Conservation (phyloP, 2,797 vertebrate species). For the Gymnoscopelus braueri region DNA sequence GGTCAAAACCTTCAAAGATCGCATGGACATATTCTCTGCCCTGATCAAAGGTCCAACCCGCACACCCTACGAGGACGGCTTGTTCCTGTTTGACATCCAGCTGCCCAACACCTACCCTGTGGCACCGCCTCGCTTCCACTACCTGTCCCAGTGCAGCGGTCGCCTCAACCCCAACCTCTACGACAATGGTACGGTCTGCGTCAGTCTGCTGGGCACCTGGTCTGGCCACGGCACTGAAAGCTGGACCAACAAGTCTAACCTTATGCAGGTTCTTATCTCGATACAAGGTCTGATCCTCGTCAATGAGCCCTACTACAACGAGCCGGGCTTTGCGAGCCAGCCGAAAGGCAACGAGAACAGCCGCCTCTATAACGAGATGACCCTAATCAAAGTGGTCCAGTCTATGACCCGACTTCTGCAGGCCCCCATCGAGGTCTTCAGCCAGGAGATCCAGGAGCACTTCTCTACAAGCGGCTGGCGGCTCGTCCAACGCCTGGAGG, state of each 20-base stretch:
- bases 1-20: conserved; percentile 98
- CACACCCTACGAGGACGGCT: conserved; percentile 95
- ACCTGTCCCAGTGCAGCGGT: conserved; percentile 97
- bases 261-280: conserved; percentile 98
- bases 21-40: conserved; percentile 98
- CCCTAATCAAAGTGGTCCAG: conserved; percentile 97
- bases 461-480: conserved; percentile 90
- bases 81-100: conserved; percentile 98
- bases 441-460: conserved; percentile 94
- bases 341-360: conserved; percentile 99
- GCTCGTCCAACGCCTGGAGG: conserved; percentile 91
- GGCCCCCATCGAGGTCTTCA: conserved; percentile 92
- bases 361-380: conserved; percentile 99
- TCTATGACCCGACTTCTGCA: conserved; percentile 95
- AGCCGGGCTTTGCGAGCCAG: conserved; percentile 97
- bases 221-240: conserved; percentile 97
- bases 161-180: conserved; percentile 98
- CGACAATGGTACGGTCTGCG: conserved; percentile 98
- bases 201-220: conserved; percentile 98
- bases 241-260: conserved; percentile 99
- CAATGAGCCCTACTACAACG: conserved; percentile 98
- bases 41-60: conserved; percentile 96
- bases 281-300: conserved; percentile 99
- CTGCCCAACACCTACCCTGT: conserved; percentile 98
- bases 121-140: conserved; percentile 94